A percentile compares a stretch with the other conserved stretches of the same genome.
These are phyloP conservation scores for Dusona sp. DNA, from an alignment of 2,888 invertebrate genomes.

Conservation along the genomic window DNA sequence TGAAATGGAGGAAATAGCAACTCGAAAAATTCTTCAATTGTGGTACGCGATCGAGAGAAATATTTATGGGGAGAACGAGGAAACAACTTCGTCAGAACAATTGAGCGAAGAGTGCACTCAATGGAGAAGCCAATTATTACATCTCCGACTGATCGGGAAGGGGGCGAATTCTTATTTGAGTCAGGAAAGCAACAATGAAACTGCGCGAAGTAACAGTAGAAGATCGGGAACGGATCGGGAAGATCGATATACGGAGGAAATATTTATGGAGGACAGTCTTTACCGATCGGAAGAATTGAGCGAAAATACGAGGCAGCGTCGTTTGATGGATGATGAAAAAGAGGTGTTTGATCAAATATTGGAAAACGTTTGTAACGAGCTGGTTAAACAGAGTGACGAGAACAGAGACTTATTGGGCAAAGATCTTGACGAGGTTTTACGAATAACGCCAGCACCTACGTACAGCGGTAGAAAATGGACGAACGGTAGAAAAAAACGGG, in stretches of 20 bases:
- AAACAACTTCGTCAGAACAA: slow-evolving; percentile 14
- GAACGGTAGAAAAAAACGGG: slow-evolving; percentile 58
- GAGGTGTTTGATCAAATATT: slow-evolving; percentile 78
- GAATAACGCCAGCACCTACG: slow-evolving; percentile 77
- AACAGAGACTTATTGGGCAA: slow-evolving; percentile 65
- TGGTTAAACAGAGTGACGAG: slow-evolving; percentile 74
- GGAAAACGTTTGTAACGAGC: slow-evolving; percentile 77
- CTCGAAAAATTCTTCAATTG: slow-evolving; percentile 77
- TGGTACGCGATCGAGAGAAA: slow-evolving; percentile 80
- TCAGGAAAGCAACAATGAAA: neutral
- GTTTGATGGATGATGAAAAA: slow-evolving; percentile 66
- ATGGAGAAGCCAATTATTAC: slow-evolving; percentile 80
- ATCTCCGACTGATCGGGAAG: slow-evolving; percentile 77
- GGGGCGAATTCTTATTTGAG: slow-evolving; percentile 34
- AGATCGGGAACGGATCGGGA: slow-evolving; percentile 27
- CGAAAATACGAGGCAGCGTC: slow-evolving; percentile 28
- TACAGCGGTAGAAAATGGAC: slow-evolving; percentile 72
- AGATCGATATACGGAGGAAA: slow-evolving; percentile 50
- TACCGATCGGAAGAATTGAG: slow-evolving; percentile 23
- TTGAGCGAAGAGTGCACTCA: slow-evolving; percentile 80
- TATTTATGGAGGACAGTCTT: slow-evolving; percentile 60
- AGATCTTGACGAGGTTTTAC: slow-evolving; percentile 76
- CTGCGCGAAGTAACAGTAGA: slow-evolving; percentile 36
- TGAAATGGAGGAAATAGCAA: slow-evolving; percentile 78
- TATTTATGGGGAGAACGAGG: slow-evolving; percentile 76